A percentile compares a stretch with the other conserved stretches of the same genome.
Conservation (phyloP, 2,113 vertebrate species). For the Oreamnos americanus region DNA sequence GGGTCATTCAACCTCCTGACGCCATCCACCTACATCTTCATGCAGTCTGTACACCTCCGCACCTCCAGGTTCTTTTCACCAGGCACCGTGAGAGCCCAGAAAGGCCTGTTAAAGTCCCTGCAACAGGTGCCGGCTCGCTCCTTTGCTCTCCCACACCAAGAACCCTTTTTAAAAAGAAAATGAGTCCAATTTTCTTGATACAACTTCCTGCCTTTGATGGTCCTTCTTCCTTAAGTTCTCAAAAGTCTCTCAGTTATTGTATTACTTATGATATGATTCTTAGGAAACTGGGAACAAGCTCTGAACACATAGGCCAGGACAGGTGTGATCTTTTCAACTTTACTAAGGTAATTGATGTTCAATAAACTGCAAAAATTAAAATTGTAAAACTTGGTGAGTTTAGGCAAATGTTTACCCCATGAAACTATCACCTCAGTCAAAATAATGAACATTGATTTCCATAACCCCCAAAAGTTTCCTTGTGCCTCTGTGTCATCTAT, state of each 20-base stretch:
- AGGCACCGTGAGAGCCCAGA: fast-evolving
- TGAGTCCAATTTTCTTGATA: neutral
- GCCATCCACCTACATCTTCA: neutral
- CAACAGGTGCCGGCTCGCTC: fast-evolving
- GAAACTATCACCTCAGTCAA: neutral
- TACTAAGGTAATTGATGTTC: neutral
- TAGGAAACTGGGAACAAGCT: neutral
- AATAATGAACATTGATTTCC: neutral
- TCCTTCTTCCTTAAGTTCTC: neutral
- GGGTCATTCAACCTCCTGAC: neutral
- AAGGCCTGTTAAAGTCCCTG: neutral
- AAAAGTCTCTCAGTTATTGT: neutral
- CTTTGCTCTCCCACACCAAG: neutral
- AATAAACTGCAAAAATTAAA: neutral
- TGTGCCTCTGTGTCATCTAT: too few relatives aligned
- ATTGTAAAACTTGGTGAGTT: neutral
- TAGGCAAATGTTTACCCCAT: neutral
- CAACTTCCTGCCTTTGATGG: neutral
- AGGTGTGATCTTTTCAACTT: neutral
- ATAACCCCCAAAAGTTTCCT: neutral
- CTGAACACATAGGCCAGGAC: neutral
- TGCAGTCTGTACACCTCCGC: fast-evolving
- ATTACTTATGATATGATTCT: neutral
- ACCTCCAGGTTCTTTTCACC: neutral
- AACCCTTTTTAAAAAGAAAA: neutral